Evolutionary conservation across 2,113 vertebrate species (phyloP).

Genomic region (Oenanthe oenanthe): DNA sequence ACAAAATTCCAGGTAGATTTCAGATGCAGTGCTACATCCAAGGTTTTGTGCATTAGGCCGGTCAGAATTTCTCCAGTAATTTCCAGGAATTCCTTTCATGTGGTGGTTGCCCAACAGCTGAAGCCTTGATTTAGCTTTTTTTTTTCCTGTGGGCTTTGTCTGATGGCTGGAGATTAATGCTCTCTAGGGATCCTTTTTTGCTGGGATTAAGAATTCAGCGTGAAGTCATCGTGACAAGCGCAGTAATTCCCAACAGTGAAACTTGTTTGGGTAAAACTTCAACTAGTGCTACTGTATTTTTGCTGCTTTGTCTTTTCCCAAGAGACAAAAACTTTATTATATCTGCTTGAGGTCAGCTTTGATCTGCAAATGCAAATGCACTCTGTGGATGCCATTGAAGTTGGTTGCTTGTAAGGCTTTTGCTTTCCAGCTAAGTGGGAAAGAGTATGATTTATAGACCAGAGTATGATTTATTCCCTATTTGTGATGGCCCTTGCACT

Average conservation of each 20-base stretch:
- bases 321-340: neutral
- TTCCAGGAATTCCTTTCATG: slow-evolving; percentile 6
- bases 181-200: neutral
- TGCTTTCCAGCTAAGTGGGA: neutral
- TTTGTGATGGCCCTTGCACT: neutral
- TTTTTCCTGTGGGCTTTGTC: neutral
- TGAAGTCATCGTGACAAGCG: neutral
- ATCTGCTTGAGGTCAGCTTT: neutral
- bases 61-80: slow-evolving; percentile 5
- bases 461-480: neutral
- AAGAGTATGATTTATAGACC: too few relatives aligned
- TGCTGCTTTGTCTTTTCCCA: neutral
- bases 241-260: neutral
- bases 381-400: neutral
- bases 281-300: neutral
- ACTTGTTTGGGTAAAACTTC: neutral
- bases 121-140: neutral
- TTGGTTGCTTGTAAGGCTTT: neutral
- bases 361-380: neutral
- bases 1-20: neutral
- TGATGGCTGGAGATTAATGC: neutral
- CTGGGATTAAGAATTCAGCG: neutral
- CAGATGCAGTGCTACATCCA: neutral
- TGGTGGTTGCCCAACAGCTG: neutral
- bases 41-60: neutral